These are phyloP conservation scores for Heliothis virescens DNA, from an alignment of 1,140 invertebrate genomes.

Conservation along the genomic window DNA sequence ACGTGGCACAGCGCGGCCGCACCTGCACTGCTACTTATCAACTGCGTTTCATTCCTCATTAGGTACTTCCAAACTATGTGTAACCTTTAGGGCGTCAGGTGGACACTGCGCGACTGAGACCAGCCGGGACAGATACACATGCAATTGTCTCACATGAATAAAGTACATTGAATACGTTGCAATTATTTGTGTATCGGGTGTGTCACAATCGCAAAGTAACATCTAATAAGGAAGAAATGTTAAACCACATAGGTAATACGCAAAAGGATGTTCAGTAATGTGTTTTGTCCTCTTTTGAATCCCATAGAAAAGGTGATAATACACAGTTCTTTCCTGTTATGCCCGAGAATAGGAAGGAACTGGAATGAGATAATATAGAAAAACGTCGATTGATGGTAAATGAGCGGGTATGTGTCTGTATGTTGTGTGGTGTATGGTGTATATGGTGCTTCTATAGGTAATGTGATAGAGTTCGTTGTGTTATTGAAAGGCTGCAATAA, in stretches of 20 bases:
- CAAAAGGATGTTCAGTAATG: too few relatives aligned
- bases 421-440: neutral
- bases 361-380: too few relatives aligned
- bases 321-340: too few relatives aligned
- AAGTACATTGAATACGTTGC: neutral
- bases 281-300: too few relatives aligned
- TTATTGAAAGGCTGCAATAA: conserved; percentile 44
- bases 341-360: too few relatives aligned
- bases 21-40: conserved; percentile 64
- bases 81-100: conserved; percentile 34
- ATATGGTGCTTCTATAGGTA: neutral
- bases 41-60: conserved; percentile 51
- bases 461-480: conserved; percentile 16
- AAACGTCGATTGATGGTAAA: too few relatives aligned
- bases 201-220: too few relatives aligned
- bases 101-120: neutral
- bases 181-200: too few relatives aligned
- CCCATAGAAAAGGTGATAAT: too few relatives aligned
- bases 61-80: conserved; percentile 14
- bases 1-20: conserved; percentile 47
- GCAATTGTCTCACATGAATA: neutral
- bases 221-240: too few relatives aligned
- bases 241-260: too few relatives aligned
- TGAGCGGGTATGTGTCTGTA: too few relatives aligned
- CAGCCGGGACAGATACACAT: neutral